Base-by-base conservation (phyloP, 1,140 invertebrate genomes). In the Trialeurodes vaporariorum region DNA sequence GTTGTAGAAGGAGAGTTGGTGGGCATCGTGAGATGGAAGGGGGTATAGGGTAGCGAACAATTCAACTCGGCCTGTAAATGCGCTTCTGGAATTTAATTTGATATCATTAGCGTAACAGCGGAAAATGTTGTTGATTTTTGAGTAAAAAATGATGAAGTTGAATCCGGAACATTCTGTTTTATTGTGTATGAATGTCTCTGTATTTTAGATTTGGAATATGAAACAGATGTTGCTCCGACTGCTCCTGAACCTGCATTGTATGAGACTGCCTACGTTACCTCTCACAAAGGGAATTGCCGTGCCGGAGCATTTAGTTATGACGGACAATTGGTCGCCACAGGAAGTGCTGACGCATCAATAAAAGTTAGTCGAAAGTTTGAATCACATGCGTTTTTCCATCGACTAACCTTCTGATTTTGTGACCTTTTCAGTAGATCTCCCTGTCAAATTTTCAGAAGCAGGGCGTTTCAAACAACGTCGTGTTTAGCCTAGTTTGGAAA, bases 191-290 rank as follows among this genome's bases (percentile, higher is more conserved):
- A 13, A 25, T 67, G n/a, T 67, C 2, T 62, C 72, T 71, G 65
- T 74, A 49, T 63, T 77, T 77, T 77, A 88, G 96, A 86, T 82
- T 85, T 99, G 61, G 96, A 98, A 80, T 98, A 90, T 81, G 96
- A 98, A 78, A 95, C 95, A 59, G 96, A 99, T 79, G 87, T 91
- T 0, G 86, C 86, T 2, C 86, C 90, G 0, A 83, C 93, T 49
- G 95, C 96, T 0, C 93, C 96, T 0, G 94, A 96, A 76, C 93
- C 94, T 25, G 93, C 94, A 0, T 85, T 92, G 17, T 99, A 98
- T 78, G 96, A 99, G 81, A 99, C 97, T 0, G 96, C 95, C 1
- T 99, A 99, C 78, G 94, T 99, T 0, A 99, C 97, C 2, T 95
- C 95, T 1, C 97, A 99, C 77, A 99, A 99, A 81, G 95, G 91